phyloP scores from a whole-genome alignment of 2,113 vertebrate genomes.

The Melierax canorus region DNA sequence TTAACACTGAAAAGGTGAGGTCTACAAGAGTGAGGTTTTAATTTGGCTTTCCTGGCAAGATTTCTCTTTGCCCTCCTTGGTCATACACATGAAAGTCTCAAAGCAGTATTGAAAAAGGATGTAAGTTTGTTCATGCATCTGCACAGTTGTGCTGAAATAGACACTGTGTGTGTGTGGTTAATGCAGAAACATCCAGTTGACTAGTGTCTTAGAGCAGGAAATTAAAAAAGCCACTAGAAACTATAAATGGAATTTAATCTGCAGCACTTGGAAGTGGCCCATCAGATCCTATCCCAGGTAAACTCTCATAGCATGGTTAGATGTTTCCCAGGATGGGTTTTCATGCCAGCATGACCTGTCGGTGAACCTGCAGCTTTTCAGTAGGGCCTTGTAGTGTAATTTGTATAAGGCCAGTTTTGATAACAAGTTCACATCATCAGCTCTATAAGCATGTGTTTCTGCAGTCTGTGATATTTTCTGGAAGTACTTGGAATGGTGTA shows the following conservation, averaged over 20 bases:
- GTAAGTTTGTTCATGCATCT: background rate
- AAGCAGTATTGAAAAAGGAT: background rate
- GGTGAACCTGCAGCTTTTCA: background rate
- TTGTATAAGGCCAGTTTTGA: background rate
- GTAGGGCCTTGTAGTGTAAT: background rate
- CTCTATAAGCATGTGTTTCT: fast-evolving
- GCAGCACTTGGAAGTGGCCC: background rate
- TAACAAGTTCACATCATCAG: background rate
- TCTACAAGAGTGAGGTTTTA: background rate
- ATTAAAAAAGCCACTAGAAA: background rate
- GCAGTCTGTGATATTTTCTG: background rate
- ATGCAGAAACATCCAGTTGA: background rate
- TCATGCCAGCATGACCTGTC: background rate
- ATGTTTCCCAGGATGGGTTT: background rate
- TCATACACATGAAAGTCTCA: background rate
- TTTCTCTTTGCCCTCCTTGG: background rate
- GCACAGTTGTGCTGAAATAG: background rate
- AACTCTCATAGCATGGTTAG: background rate
- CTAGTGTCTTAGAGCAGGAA: background rate
- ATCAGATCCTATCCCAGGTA: background rate
- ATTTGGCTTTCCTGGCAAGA: background rate
- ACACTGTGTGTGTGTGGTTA: background rate
- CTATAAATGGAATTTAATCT: background rate
- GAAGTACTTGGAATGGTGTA: background rate
- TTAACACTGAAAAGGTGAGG: background rate